These are phyloP conservation scores for Troides oblongomaculatus DNA, from an alignment of 2,888 invertebrate genomes.

Conservation along the genomic window DNA sequence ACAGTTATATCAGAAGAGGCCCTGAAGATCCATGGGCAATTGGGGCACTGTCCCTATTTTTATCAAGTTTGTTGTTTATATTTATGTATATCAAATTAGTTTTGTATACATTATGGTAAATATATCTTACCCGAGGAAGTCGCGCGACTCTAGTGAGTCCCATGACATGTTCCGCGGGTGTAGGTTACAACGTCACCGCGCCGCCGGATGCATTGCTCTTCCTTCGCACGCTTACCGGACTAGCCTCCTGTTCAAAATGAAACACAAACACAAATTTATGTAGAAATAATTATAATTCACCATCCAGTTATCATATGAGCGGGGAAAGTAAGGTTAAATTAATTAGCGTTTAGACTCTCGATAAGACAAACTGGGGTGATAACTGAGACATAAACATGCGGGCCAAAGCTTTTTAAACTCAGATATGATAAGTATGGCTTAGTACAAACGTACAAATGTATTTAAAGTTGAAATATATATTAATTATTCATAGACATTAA, in stretches of 20 bases:
- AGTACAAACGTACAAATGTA: too few relatives aligned
- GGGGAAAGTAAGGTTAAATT: too few relatives aligned
- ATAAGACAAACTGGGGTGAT: too few relatives aligned
- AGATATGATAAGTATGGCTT: too few relatives aligned
- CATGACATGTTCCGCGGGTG: slow-evolving; percentile 87
- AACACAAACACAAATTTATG: background rate
- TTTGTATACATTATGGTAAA: background rate
- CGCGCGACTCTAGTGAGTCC: slow-evolving; percentile 91
- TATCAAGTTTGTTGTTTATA: background rate
- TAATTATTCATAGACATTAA: too few relatives aligned
- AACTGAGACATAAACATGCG: too few relatives aligned
- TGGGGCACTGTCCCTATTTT: background rate
- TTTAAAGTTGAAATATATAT: too few relatives aligned
- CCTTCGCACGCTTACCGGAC: slow-evolving; percentile 58
- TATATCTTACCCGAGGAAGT: slow-evolving; percentile 84
- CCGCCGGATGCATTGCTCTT: slow-evolving; percentile 63
- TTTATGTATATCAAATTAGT: background rate
- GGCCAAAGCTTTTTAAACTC: too few relatives aligned
- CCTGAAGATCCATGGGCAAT: background rate
- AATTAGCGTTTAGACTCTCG: too few relatives aligned
- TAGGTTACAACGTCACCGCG: slow-evolving; percentile 74
- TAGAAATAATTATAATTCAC: too few relatives aligned
- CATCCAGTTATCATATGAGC: too few relatives aligned
- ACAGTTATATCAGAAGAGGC: too few relatives aligned
- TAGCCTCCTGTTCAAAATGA: slow-evolving; percentile 34